These are phyloP conservation scores for Odontocerum albicorne DNA, from an alignment of 2,888 invertebrate genomes.

Conservation along the genomic window DNA sequence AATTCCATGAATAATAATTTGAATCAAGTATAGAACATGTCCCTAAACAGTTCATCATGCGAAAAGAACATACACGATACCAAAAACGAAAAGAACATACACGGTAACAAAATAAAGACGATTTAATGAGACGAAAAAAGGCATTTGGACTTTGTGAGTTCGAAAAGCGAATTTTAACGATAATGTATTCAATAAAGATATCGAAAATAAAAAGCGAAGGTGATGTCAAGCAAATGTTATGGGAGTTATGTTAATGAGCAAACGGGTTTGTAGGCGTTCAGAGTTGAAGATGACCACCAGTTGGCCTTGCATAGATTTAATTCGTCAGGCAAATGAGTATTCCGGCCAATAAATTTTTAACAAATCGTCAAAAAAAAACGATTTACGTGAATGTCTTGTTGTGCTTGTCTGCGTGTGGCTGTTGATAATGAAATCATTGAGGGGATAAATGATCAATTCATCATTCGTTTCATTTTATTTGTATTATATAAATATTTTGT, in stretches of 20 bases:
- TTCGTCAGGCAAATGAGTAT: constrained; percentile 28
- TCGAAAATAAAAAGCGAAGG: constrained; percentile 24
- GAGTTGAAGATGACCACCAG: constrained; percentile 33
- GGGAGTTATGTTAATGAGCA: constrained; percentile 31
- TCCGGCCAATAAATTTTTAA: constrained; percentile 27
- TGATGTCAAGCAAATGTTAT: constrained; percentile 18
- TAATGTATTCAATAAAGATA: constrained; percentile 11
- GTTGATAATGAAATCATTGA: not conserved
- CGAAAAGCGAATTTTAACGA: constrained; percentile 3
- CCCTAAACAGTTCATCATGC: too few relatives aligned
- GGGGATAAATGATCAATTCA: too few relatives aligned
- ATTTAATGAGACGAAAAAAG: not conserved
- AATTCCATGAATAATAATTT: too few relatives aligned
- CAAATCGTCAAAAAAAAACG: constrained; percentile 12
- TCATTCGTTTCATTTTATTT: too few relatives aligned
- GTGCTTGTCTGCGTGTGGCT: not conserved
- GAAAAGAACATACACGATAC: too few relatives aligned
- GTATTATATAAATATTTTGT: too few relatives aligned
- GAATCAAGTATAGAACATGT: too few relatives aligned
- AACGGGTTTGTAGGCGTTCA: constrained; percentile 16
- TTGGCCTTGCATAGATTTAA: constrained; percentile 29
- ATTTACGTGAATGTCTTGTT: not conserved
- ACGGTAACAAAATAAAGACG: too few relatives aligned
- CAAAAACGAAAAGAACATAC: too few relatives aligned
- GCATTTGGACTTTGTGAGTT: constrained; percentile 14